phyloP scores from a whole-genome alignment of 2,113 vertebrate genomes.

The Ibidorhyncha struthersii region DNA sequence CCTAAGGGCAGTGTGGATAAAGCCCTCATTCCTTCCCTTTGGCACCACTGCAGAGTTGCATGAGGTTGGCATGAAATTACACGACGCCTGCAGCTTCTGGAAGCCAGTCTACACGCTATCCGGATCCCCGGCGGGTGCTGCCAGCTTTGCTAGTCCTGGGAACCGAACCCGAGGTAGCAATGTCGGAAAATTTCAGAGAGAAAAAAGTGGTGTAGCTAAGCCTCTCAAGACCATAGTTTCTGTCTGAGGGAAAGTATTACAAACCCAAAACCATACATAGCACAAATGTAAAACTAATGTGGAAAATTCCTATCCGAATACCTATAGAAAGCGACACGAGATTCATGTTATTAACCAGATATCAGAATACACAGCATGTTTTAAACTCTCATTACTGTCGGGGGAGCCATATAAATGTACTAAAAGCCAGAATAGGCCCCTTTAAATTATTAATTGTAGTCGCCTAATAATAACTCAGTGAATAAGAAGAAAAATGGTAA shows the following conservation, averaged over 20 bases:
- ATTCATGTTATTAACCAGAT: not conserved
- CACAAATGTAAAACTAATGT: not conserved
- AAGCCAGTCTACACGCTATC: not conserved
- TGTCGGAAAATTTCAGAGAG: not conserved
- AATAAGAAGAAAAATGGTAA: slow-evolving; percentile 53
- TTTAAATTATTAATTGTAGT: slow-evolving; percentile 71
- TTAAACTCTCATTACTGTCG: slow-evolving; percentile 14
- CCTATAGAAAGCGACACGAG: not conserved
- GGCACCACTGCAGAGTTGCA: not conserved
- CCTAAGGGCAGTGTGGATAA: not conserved
- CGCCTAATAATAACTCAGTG: slow-evolving; percentile 58
- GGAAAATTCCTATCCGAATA: not conserved
- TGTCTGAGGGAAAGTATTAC: not conserved
- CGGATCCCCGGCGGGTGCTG: rapidly evolving
- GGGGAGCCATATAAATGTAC: slow-evolving; percentile 29
- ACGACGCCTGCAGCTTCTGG: not conserved
- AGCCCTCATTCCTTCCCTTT: not conserved
- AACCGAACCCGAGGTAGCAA: not conserved
- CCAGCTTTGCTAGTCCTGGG: not conserved
- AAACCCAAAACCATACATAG: not conserved
- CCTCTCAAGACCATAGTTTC: not conserved
- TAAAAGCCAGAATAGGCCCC: not conserved
- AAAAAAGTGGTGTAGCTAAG: not conserved
- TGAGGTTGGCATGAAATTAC: too few species aligned
- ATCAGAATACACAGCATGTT: not conserved